phyloP scores from a whole-genome alignment of 1,140 invertebrate genomes.

The Drosophila carrolli region DNA sequence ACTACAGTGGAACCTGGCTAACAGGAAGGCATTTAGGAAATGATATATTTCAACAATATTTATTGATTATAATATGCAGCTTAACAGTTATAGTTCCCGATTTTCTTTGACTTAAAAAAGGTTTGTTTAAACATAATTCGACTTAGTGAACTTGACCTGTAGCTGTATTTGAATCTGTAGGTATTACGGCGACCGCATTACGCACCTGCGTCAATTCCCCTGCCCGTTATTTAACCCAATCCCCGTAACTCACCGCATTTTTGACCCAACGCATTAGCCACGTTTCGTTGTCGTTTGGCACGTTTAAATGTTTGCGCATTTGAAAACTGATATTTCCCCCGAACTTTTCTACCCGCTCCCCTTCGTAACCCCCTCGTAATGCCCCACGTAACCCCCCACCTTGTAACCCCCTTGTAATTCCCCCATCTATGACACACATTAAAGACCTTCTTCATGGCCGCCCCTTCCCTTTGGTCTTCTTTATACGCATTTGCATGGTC shows the following conservation, averaged over 20 bases:
- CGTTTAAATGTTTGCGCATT: constrained; percentile 58
- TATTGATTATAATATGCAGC: too few species aligned
- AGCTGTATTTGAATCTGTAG: not conserved
- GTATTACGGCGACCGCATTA: constrained; percentile 17
- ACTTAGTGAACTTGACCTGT: not conserved
- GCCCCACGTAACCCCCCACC: not conserved
- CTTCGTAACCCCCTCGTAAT: constrained; percentile 6
- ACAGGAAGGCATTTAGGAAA: too few species aligned
- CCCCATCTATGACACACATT: constrained; percentile 37
- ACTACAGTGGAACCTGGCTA: not conserved
- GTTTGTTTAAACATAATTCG: not conserved
- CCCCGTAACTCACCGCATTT: not conserved
- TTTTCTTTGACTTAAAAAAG: not conserved
- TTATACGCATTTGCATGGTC: constrained; percentile 54
- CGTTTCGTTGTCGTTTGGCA: constrained; percentile 24
- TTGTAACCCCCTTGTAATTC: constrained; percentile 5
- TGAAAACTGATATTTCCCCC: constrained; percentile 56
- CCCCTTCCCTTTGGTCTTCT: constrained; percentile 1
- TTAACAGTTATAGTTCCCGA: too few species aligned
- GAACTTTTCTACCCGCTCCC: constrained; percentile 3
- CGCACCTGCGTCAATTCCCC: constrained; percentile 17
- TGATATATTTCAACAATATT: not conserved
- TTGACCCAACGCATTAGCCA: constrained; percentile 8
- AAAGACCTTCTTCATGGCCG: constrained; percentile 22
- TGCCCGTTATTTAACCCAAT: not conserved